phyloP scores from a whole-genome alignment of 2,113 vertebrate species.

The Ornithorhynchus anatinus region DNA sequence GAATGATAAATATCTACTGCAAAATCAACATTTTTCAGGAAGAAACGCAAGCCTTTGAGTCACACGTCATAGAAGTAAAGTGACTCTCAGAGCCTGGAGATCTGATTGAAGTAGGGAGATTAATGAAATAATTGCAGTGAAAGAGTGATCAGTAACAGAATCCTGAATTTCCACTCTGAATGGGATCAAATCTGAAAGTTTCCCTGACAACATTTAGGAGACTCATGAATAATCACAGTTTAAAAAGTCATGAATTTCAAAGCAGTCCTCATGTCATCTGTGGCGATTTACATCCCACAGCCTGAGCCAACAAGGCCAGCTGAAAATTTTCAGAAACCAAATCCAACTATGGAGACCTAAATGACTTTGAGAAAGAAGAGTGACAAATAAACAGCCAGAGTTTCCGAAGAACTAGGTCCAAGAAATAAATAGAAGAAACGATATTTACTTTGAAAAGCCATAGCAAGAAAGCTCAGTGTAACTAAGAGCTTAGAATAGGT shows the following conservation, averaged over 20 bases:
- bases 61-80: neutral
- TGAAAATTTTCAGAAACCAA: constrained; percentile 18
- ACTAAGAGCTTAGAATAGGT: neutral
- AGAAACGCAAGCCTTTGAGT: neutral
- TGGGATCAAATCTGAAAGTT: constrained; percentile 18
- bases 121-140: constrained; percentile 6
- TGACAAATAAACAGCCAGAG: neutral
- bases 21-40: neutral
- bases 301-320: no score
- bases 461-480: neutral
- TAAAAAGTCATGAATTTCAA: neutral
- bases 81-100: neutral
- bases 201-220: neutral
- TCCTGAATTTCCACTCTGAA: neutral
- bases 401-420: neutral
- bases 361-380: neutral
- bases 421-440: neutral
- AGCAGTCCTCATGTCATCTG: neutral
- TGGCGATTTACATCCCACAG: neutral
- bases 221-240: neutral
- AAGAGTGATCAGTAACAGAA: neutral
- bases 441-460: rapidly evolving
- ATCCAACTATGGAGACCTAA: no score
- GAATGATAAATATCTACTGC: neutral
- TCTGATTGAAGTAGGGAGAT: neutral